Evolutionary conservation across 2,888 invertebrate species (phyloP), one percentile per base, ranked within the genome.

Genomic region (Limnephilus marmoratus): DNA sequence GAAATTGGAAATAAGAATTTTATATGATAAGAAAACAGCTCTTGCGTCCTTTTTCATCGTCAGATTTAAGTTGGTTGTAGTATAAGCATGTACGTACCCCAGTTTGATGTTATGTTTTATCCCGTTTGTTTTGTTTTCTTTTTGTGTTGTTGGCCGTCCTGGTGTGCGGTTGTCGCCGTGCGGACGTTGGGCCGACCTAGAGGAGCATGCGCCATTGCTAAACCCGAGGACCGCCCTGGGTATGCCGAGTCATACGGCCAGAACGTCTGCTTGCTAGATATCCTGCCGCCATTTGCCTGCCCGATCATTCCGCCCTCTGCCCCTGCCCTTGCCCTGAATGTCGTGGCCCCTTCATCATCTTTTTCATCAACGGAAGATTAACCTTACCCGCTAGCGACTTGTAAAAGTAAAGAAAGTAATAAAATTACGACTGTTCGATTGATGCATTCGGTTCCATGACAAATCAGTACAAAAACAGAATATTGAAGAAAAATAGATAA

Each of bases 171-270:
- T 93, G 93, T 93, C 90, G 93, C 91, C 93, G 93, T 92, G 92
- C 92, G 93, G 87, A 93, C 93, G 93, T 93, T 93, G 93, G 93
- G 94, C 93, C 92, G 31, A 83, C 85, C 95, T 96, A 96, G 96
- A 96, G 95, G 96, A 96, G 96, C 96, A 96, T 96, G 96, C 95
- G 94, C 96, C 96, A 94, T 95, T 96, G 95, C 95, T 96, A 95
- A 95, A 95, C 94, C 95, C 95, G 83, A 91, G 93, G 93, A 93
- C 93, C 83, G 90, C 93, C 82, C 93, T 93, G 91, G 93, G 93
- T 92, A 91, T 93, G 93, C 93, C 91, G 90, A 90, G 81, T 87
- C 91, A 81, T 49, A 81, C 91, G 91, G 91, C 90, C 93, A 94
- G 94, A 93, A 94, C 94, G 92, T 94, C 94, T 92, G 93, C 94